Evolutionary conservation across 2,113 vertebrate species (phyloP).

Genomic region (Clupea harengus): DNA sequence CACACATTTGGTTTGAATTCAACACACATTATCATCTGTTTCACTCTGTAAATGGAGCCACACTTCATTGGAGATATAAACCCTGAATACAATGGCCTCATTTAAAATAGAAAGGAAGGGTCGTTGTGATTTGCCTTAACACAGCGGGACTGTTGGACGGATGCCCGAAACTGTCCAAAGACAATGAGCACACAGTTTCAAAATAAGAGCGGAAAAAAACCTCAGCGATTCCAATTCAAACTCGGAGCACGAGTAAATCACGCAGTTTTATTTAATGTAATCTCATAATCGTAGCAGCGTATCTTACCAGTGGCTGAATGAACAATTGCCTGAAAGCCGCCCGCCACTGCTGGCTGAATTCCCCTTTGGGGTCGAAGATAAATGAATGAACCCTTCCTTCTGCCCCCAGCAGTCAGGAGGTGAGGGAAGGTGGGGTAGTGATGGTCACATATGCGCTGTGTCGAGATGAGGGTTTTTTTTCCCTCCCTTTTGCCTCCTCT

Average conservation of each 20-base stretch:
- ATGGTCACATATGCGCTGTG: neutral
- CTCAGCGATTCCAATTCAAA: neutral
- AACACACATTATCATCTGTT: neutral
- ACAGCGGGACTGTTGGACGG: neutral
- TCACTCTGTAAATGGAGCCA: neutral
- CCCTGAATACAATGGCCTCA: neutral
- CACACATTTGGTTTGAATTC: neutral
- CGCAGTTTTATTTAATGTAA: neutral
- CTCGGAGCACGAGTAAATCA: neutral
- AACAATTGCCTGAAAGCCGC: neutral
- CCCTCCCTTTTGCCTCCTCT: neutral
- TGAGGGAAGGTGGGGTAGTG: neutral
- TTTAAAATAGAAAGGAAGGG: conserved; percentile 4
- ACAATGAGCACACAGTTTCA: conserved; percentile 7
- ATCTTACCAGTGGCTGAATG: neutral
- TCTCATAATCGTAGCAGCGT: neutral
- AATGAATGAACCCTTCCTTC: neutral
- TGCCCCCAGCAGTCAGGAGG: neutral
- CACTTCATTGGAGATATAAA: neutral
- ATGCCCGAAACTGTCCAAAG: neutral
- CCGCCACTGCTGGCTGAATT: neutral
- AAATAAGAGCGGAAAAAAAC: neutral
- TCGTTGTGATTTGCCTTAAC: neutral
- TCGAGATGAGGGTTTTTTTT: neutral
- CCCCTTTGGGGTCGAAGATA: neutral